These are phyloP conservation scores for Epistrophella euchroma DNA, from an alignment of 2,888 invertebrate genomes.

Conservation along the genomic window DNA sequence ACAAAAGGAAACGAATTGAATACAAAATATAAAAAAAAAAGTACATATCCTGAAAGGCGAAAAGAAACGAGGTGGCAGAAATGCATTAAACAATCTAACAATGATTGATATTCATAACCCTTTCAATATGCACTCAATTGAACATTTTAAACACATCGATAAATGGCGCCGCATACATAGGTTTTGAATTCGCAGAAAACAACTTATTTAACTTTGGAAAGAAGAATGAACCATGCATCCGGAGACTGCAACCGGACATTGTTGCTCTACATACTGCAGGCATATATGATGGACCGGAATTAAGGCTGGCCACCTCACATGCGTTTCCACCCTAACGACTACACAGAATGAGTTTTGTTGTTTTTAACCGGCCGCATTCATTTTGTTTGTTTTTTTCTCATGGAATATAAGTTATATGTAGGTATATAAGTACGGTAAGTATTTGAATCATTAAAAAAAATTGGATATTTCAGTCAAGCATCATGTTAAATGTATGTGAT, in stretches of 20 bases:
- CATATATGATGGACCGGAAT: slow-evolving; percentile 67
- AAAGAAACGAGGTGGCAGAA: slow-evolving; percentile 66
- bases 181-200: slow-evolving; percentile 74
- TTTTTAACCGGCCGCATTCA: slow-evolving; percentile 57
- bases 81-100: slow-evolving; percentile 76
- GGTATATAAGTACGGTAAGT: neutral
- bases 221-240: slow-evolving; percentile 69
- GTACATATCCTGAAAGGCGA: slow-evolving; percentile 28
- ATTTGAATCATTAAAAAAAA: neutral
- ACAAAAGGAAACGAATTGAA: slow-evolving; percentile 10
- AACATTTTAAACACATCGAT: slow-evolving; percentile 76
- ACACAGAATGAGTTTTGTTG: slow-evolving; percentile 56
- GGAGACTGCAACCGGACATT: slow-evolving; percentile 54
- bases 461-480: neutral
- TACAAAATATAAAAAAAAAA: slow-evolving; percentile 26
- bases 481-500: no score
- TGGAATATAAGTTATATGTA: neutral
- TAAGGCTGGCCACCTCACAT: slow-evolving; percentile 67
- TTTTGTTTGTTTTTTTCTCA: slow-evolving; percentile 18
- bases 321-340: slow-evolving; percentile 59
- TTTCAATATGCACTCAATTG: slow-evolving; percentile 76
- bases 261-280: slow-evolving; percentile 3
- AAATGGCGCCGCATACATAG: slow-evolving; percentile 74
- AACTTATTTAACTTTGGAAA: slow-evolving; percentile 73
- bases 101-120: slow-evolving; percentile 76